A percentile compares a stretch with the other conserved stretches of the same genome.
Evolutionary conservation across 64 coral and sea anemone genomes (phyloP).

Genomic region (Pachyseris speciosa): DNA sequence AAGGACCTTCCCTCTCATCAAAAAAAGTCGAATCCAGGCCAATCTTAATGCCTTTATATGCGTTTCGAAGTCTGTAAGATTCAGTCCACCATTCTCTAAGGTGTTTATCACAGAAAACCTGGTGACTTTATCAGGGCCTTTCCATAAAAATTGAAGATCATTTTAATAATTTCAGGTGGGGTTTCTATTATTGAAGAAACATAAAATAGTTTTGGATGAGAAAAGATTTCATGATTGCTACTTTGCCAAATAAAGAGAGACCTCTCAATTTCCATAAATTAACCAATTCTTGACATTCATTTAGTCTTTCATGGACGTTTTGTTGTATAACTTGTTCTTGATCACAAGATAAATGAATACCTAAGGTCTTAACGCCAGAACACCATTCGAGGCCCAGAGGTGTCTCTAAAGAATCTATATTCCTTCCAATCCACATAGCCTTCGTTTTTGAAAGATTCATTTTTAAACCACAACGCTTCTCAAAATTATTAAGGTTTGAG

Average conservation of each 20-base stretch:
- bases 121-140: constrained; percentile 19
- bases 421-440: neutral
- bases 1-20: neutral
- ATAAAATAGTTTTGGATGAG: constrained; percentile 20
- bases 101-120: neutral
- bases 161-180: neutral
- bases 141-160: constrained; percentile 42
- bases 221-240: constrained; percentile 7
- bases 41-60: constrained; percentile 6
- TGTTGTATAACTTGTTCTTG: neutral
- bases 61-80: constrained; percentile 20
- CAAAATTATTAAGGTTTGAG: neutral
- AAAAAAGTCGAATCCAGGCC: neutral
- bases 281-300: neutral
- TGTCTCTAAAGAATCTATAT: neutral
- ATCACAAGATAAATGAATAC: neutral
- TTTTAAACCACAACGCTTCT: neutral
- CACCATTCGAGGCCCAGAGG: neutral
- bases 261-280: constrained; percentile 12
- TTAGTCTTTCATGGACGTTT: neutral
- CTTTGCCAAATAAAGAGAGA: constrained; percentile 1
- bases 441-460: neutral
- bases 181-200: constrained; percentile 2
- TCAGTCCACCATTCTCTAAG: neutral
- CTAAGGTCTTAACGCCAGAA: neutral